Percentiles rank a stretch among this genome's conserved stretches.
phyloP scores from a whole-genome alignment of 2,888 invertebrate genomes.

The Proisotoma minuta region DNA sequence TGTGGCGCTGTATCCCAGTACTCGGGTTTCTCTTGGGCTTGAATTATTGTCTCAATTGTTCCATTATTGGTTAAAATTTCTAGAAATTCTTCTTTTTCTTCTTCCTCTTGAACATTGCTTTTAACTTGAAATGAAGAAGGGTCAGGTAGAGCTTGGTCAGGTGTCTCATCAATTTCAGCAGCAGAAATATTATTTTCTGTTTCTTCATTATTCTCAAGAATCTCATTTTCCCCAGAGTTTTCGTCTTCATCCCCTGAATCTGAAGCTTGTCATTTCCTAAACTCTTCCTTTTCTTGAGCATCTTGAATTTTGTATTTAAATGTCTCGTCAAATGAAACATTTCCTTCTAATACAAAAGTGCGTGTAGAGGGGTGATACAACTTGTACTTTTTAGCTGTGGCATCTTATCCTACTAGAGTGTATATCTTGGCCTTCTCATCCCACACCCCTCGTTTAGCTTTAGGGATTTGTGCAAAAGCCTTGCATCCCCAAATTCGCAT shows the following conservation, averaged over 20 bases:
- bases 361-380: neutral
- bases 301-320: neutral
- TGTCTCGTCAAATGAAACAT: conserved; percentile 15
- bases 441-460: neutral
- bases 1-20: no score
- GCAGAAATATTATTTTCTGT: no score
- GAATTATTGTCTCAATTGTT: no score
- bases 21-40: no score
- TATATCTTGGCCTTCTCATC: neutral
- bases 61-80: no score
- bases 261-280: neutral
- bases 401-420: neutral
- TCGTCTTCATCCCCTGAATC: neutral
- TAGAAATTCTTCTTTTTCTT: no score
- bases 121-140: no score
- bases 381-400: neutral
- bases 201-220: neutral
- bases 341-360: neutral
- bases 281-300: neutral
- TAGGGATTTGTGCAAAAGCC: neutral
- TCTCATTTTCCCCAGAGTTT: neutral
- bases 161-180: no score
- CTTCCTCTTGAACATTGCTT: no score
- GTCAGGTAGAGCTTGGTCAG: no score
- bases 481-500: neutral